Evolutionary conservation across 2,797 vertebrate genomes (phyloP).

Genomic region (Cryptoblepharus egeriae): DNA sequence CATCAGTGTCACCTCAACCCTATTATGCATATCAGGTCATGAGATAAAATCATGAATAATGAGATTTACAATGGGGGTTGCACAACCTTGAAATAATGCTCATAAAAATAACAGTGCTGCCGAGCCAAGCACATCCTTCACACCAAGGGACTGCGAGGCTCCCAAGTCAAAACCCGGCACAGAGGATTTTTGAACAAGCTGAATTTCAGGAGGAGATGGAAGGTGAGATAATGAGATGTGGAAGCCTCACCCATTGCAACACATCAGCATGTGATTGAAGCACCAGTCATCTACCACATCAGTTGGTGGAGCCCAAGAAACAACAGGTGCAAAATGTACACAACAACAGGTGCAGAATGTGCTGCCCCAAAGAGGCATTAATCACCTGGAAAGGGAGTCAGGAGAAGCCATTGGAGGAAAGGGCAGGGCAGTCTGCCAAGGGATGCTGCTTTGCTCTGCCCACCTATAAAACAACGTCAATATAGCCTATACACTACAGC

Average conservation of each 20-base stretch:
- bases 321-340: background rate
- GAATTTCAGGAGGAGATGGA: background rate
- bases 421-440: background rate
- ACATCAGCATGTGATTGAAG: rapidly evolving
- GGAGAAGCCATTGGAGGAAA: background rate
- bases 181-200: conserved; percentile 3
- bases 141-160: background rate
- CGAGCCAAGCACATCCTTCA: background rate
- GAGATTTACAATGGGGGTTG: conserved; percentile 65
- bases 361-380: background rate
- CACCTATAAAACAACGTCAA: background rate
- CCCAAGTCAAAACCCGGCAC: background rate
- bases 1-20: conserved; percentile 40
- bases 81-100: conserved; percentile 63
- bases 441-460: background rate
- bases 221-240: background rate
- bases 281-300: background rate
- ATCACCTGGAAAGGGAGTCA: background rate
- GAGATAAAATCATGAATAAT: conserved; percentile 58
- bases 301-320: background rate
- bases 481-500: background rate
- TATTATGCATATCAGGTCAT: background rate
- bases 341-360: background rate
- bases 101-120: conserved; percentile 53
- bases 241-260: background rate